Base-by-base conservation (phyloP, 2,113 vertebrate genomes). In the Hyperoodon ampullatus region DNA sequence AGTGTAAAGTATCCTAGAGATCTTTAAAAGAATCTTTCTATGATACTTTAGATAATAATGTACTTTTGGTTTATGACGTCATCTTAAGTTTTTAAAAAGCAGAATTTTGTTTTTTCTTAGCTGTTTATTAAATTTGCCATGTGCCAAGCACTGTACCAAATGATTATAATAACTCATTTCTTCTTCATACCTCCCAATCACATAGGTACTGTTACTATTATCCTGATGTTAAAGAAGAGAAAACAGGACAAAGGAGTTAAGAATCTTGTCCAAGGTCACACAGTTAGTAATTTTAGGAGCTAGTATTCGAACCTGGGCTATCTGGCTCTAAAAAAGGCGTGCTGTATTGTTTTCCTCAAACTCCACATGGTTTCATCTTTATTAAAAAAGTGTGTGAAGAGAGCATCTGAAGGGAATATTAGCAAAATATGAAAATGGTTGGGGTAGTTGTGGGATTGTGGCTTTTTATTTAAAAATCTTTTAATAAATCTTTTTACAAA, bases 231-330 rank as follows among this genome's bases (percentile, higher is more conserved):
- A 81, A 21, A 90, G 44, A 81, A 96, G 55, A 61, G 39, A 74
- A 97, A 89, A 91, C 24, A 96, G 58, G 68, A 81, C 24, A 75
- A 71, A 95, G 26, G 23, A 14, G 6, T 86, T 96, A 96, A 93
- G 89, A 92, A 65, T 61, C 10, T 86, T 87, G 58, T 8, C 35
- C 12, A 61, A 60, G 58, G 47, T 94, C 53, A 66, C 35, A 77
- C 14, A 72, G 33, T 33, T 35, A 68, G 47, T 94, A 95, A 88
- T n/a, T 88, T 96, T 23, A 91, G 77, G 70, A 87, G 63, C 35
- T 91, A 61, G 39, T 80, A 66, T 93, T 95, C 93, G 39, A 93
- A 84, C 30, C 8, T 77, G 81, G 60, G 47, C 28, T 21, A 58
- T 55, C 44, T 94, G 66, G 11, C 42, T 91, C 26, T 91, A 70